These are phyloP conservation scores for Cephalopholis sonnerati DNA, from an alignment of 2,113 vertebrate species.

Conservation along the genomic window DNA sequence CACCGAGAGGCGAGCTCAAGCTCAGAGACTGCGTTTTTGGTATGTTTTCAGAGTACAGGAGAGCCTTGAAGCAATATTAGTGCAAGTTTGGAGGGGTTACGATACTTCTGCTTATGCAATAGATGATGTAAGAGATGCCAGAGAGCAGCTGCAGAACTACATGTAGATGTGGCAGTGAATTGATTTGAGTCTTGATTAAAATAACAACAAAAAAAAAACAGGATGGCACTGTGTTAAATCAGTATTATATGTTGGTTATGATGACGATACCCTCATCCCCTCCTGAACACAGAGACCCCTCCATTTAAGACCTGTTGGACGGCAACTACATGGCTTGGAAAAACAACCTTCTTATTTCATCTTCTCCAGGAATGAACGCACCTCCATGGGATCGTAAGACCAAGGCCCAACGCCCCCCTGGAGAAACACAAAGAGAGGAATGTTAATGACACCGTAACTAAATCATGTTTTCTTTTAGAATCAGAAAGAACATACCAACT, in stretches of 20 bases:
- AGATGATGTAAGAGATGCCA: background rate
- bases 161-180: background rate
- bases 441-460: background rate
- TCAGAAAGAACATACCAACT: background rate
- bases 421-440: slow-evolving; percentile 31
- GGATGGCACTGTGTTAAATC: background rate
- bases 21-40: background rate
- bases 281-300: background rate
- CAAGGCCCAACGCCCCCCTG: slow-evolving; percentile 90
- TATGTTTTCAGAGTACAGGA: background rate
- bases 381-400: slow-evolving; percentile 89
- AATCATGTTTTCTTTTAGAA: background rate
- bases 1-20: slow-evolving; percentile 21
- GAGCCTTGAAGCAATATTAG: background rate
- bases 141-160: background rate
- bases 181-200: background rate
- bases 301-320: background rate
- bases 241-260: slow-evolving; percentile 4
- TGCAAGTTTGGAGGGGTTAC: background rate
- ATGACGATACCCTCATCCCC: background rate
- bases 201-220: background rate
- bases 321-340: background rate
- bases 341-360: slow-evolving; percentile 69
- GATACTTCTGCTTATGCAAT: background rate
- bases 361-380: slow-evolving; percentile 88